phyloP scores from a whole-genome alignment of 2,888 invertebrate species.

The Phortica magna region DNA sequence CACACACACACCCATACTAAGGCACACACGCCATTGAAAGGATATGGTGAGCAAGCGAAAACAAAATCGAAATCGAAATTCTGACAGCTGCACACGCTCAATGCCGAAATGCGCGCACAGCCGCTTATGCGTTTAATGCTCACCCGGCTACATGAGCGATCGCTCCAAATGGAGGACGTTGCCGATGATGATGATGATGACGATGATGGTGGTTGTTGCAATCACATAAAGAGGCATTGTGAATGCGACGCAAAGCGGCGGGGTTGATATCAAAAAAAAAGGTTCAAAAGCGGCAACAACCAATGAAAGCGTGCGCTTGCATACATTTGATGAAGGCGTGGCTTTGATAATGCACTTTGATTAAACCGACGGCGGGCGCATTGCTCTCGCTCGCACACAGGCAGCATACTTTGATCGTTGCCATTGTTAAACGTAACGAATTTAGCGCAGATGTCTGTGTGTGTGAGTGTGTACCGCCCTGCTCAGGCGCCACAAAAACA shows the following conservation, averaged over 20 bases:
- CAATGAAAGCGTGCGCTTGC: conserved; percentile 58
- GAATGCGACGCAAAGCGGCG: conserved; percentile 54
- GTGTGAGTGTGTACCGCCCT: conserved; percentile 43
- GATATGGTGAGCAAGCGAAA: conserved; percentile 26
- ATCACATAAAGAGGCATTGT: conserved; percentile 49
- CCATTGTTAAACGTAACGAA: conserved; percentile 58
- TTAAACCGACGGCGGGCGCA: conserved; percentile 51
- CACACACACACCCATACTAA: too few relatives aligned
- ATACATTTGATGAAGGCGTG: conserved; percentile 51
- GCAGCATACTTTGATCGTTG: conserved; percentile 71
- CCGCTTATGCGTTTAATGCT: not conserved
- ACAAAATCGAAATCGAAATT: conserved; percentile 45
- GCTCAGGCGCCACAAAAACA: conserved; percentile 61
- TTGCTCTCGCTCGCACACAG: not conserved
- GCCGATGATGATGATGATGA: not conserved
- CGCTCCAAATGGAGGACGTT: conserved; percentile 19
- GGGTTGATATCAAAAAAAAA: conserved; percentile 61
- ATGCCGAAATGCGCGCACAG: not conserved
- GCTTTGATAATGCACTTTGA: conserved; percentile 47
- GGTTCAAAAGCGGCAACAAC: conserved; percentile 38
- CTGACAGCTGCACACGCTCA: conserved; percentile 57
- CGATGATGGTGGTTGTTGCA: conserved; percentile 7
- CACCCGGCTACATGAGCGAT: conserved; percentile 48
- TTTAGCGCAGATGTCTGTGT: conserved; percentile 22
- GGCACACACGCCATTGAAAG: too few relatives aligned